phyloP scores from a whole-genome alignment of 2,113 vertebrate species.

The Sinocyclocheilus anophthalmus region DNA sequence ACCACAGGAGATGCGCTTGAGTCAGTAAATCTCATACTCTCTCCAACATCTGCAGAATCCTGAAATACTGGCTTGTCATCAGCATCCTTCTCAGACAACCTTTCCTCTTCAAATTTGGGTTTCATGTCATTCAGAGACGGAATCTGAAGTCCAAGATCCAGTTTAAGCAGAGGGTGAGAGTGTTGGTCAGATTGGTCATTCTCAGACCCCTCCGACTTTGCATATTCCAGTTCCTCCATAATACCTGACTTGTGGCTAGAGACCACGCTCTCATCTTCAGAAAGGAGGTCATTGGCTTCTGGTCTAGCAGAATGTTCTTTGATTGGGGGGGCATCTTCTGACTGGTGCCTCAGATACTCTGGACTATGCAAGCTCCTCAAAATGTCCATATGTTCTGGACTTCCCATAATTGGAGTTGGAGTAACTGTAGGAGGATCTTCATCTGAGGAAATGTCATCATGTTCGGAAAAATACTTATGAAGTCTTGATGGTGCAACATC shows the following conservation, averaged over 20 bases:
- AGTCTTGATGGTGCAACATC: conserved; percentile 44
- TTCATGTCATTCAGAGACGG: conserved; percentile 55
- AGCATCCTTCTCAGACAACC: neutral
- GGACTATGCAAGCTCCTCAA: conserved; percentile 62
- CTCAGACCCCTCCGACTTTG: conserved; percentile 66
- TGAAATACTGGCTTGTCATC: neutral
- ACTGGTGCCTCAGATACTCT: conserved; percentile 60
- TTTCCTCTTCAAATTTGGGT: conserved; percentile 24
- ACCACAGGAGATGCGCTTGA: conserved; percentile 15
- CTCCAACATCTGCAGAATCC: conserved; percentile 48
- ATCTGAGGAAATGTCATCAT: conserved; percentile 68
- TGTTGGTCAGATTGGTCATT: conserved; percentile 64
- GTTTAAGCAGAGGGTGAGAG: conserved; percentile 65
- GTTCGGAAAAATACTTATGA: conserved; percentile 64
- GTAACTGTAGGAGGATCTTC: conserved; percentile 70
- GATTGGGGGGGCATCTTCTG: conserved; percentile 37
- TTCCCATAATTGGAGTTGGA: conserved; percentile 61
- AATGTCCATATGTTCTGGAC: conserved; percentile 69
- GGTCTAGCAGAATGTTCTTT: conserved; percentile 52
- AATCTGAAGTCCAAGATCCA: conserved; percentile 67
- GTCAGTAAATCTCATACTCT: conserved; percentile 43
- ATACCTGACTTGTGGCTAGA: conserved; percentile 76
- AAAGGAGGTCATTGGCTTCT: conserved; percentile 45
- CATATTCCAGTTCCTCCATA: conserved; percentile 74
- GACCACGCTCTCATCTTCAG: conserved; percentile 55